Evolutionary conservation across 1,140 invertebrate genomes (phyloP).

Genomic region (Drosophila bifasciata): DNA sequence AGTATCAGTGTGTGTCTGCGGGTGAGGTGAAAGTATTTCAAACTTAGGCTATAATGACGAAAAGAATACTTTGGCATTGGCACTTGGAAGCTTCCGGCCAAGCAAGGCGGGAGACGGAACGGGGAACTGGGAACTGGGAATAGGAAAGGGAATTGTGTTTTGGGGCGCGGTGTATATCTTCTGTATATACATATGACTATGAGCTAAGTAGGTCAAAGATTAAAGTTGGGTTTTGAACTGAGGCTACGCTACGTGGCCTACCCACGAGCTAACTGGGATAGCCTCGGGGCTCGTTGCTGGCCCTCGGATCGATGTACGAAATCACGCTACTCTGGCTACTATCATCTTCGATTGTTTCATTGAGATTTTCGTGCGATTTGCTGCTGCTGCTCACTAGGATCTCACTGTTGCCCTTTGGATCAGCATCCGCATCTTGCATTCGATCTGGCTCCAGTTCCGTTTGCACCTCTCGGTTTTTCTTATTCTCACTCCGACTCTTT

Average conservation of each 20-base stretch:
- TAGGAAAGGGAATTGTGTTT: neutral
- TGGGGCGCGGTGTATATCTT: constrained; percentile 24
- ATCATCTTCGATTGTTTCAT: constrained; percentile 80
- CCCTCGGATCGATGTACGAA: constrained; percentile 82
- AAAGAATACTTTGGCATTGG: constrained; percentile 40
- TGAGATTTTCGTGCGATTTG: constrained; percentile 59
- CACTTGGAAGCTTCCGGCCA: constrained; percentile 21
- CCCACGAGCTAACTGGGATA: constrained; percentile 29
- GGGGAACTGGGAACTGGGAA: too few relatives aligned
- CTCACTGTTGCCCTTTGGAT: neutral
- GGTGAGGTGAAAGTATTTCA: too few relatives aligned
- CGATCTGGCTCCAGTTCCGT: neutral
- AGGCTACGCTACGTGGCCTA: neutral
- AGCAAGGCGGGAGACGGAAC: constrained; percentile 18
- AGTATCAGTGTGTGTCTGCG: constrained; percentile 1
- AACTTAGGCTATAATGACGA: too few relatives aligned
- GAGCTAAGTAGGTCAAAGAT: constrained; percentile 34
- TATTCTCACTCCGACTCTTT: constrained; percentile 1
- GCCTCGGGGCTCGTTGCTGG: constrained; percentile 35
- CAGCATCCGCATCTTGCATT: neutral
- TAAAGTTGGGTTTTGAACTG: neutral
- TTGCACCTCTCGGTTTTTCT: neutral
- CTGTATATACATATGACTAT: constrained; percentile 38
- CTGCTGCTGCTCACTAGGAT: constrained; percentile 27
- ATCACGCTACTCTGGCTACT: constrained; percentile 84